Base-by-base conservation (phyloP, 2,888 invertebrate species). In the Spisula subtruncata region DNA sequence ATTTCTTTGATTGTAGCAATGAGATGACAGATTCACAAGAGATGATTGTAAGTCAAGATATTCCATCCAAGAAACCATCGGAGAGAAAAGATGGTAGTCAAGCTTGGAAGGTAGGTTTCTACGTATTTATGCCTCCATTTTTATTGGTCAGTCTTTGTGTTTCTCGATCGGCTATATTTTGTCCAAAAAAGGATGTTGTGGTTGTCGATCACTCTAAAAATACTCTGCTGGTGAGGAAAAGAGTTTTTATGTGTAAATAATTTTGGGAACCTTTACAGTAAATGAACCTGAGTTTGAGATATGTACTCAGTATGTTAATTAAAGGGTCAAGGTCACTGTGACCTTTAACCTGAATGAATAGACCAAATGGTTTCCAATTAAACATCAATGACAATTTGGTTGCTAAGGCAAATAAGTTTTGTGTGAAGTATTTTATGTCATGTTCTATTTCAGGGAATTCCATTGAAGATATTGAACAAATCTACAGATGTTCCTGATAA, bases 1-100 rank as follows among this genome's bases (percentile, higher is more conserved):
- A 5, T 5, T 41, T 35, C 1, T 75, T 10, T 75, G 12, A 75
- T 75, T 75, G 5, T 35, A 81, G 81, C 12, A 18, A 51, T 82
- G 75, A 85, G 29, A 10, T 25, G 29, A 48, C 48, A 46, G 51
- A 83, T 83, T 66, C 66, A 32, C 83, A 66, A 16, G 35, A 32
- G 35, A 83, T 16, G 48, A 29, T 51, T 25, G 16, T 16, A 14
- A 48, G 54, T 56, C 46, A 32, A n/a, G 56, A 85, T 35, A 85
- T 93, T 32, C 94, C 93, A 16, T 84, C 83, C 8, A 92, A 87
- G 71, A 94, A 94, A 90, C 94, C 94, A 10, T 93, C 91, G 71
- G 90, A 91, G 41, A 88, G 86, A 71, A 88, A 85, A 80, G 87
- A 90, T 81, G 92, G 91, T 18, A 93, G 93, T 51, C n/a, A 80